Evolutionary conservation across 2,888 invertebrate genomes (phyloP).

Genomic region (Diachrysia chrysitis): DNA sequence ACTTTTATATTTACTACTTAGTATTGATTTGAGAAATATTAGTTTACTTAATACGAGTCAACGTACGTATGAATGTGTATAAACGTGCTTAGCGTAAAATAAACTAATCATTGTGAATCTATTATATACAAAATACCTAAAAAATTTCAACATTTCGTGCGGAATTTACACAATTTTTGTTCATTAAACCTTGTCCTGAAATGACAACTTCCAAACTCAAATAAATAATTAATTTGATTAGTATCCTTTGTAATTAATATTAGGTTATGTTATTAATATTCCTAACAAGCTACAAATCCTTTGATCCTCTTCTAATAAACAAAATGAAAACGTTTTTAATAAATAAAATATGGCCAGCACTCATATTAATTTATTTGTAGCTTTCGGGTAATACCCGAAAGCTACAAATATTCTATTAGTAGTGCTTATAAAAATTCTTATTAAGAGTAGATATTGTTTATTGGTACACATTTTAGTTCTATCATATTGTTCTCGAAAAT

Average conservation of each 20-base stretch:
- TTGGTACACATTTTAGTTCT: neutral
- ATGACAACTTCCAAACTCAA: neutral
- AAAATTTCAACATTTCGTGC: no score
- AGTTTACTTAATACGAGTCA: neutral
- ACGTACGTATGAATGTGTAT: no score
- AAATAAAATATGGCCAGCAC: neutral
- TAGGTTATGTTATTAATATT: neutral
- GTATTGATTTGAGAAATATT: neutral
- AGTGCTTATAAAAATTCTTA: neutral
- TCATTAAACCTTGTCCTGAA: no score
- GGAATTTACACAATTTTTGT: no score
- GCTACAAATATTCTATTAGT: no score
- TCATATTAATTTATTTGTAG: slow-evolving; percentile 1
- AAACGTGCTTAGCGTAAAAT: no score
- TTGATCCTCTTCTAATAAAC: neutral
- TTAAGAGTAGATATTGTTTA: neutral
- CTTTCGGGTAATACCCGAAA: neutral
- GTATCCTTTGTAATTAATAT: neutral
- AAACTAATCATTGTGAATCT: no score
- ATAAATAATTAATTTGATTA: neutral
- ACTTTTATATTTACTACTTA: neutral
- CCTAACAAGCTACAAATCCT: neutral
- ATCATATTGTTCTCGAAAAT: no score
- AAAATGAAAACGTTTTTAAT: slow-evolving; percentile 4
- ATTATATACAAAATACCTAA: neutral